These are phyloP conservation scores for Uropsilus gracilis DNA, from an alignment of 2,113 vertebrate species.

Conservation along the genomic window DNA sequence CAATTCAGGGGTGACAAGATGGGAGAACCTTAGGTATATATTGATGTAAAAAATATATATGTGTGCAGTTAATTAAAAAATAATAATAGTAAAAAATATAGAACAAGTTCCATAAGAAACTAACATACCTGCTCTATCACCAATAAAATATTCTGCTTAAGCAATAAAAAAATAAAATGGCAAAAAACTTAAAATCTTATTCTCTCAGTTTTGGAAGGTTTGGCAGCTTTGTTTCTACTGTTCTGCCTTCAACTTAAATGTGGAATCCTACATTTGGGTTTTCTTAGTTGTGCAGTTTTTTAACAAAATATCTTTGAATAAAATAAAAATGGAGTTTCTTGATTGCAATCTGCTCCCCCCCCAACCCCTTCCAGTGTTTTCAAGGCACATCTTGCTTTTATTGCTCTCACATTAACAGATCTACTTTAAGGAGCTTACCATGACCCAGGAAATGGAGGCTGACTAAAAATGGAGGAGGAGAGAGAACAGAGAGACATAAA, in stretches of 20 bases:
- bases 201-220: neutral
- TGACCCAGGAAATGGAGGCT: conserved; percentile 83
- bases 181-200: neutral
- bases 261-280: neutral
- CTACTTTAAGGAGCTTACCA: conserved; percentile 75
- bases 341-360: neutral
- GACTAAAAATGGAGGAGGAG: conserved; percentile 70
- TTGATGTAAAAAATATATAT: too few relatives aligned
- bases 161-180: neutral
- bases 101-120: too few relatives aligned
- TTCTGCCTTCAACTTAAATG: conserved; percentile 1
- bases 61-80: too few relatives aligned
- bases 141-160: too few relatives aligned
- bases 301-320: conserved; percentile 29
- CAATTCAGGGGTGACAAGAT: too few relatives aligned
- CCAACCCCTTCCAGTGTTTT: conserved; percentile 46
- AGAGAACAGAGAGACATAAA: conserved; percentile 79
- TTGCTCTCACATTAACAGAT: conserved; percentile 77
- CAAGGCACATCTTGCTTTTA: conserved; percentile 80
- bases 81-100: too few relatives aligned
- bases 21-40: too few relatives aligned
- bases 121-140: too few relatives aligned
- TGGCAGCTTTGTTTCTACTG: neutral
- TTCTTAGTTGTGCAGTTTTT: neutral
- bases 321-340: conserved; percentile 50